Evolutionary conservation across 2,888 invertebrate genomes (phyloP).

Genomic region (Apotomis turbidana): DNA sequence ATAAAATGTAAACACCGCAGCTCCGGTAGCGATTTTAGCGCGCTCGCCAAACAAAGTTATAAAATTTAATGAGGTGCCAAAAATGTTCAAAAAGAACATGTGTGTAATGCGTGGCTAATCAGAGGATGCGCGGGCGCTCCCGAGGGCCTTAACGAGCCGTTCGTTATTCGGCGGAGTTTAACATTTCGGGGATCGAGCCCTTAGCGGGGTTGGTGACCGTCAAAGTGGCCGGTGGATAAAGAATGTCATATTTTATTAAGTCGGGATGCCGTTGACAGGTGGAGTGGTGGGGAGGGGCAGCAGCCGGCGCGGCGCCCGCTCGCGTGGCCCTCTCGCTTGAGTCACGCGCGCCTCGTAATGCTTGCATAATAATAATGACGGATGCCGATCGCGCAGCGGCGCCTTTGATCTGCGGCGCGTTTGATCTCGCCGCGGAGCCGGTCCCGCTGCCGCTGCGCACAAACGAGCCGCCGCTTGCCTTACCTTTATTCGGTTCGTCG

Average conservation of each 20-base stretch:
- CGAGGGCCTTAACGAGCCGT: slow-evolving; percentile 38
- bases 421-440: slow-evolving; percentile 82
- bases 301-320: slow-evolving; percentile 72
- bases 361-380: slow-evolving; percentile 85
- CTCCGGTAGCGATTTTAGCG: slow-evolving; percentile 46
- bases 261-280: slow-evolving; percentile 62
- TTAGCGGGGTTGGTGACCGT: slow-evolving; percentile 35
- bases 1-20: slow-evolving; percentile 53
- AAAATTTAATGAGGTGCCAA: slow-evolving; percentile 62
- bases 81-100: slow-evolving; percentile 55
- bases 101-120: slow-evolving; percentile 60
- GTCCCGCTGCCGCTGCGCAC: slow-evolving; percentile 79
- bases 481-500: slow-evolving; percentile 82
- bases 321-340: slow-evolving; percentile 82
- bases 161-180: slow-evolving; percentile 27
- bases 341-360: slow-evolving; percentile 84
- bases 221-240: slow-evolving; percentile 40
- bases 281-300: slow-evolving; percentile 55
- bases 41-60: slow-evolving; percentile 52
- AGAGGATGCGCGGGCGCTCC: slow-evolving; percentile 45
- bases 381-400: slow-evolving; percentile 84
- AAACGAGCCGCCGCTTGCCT: slow-evolving; percentile 77
- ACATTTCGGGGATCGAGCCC: slow-evolving; percentile 29
- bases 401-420: slow-evolving; percentile 81
- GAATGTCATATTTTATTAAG: slow-evolving; percentile 39